Percentiles rank a stretch among this genome's conserved stretches.
These are phyloP conservation scores for Theocolax elegans DNA, from an alignment of 1,140 invertebrate genomes.

Conservation along the genomic window DNA sequence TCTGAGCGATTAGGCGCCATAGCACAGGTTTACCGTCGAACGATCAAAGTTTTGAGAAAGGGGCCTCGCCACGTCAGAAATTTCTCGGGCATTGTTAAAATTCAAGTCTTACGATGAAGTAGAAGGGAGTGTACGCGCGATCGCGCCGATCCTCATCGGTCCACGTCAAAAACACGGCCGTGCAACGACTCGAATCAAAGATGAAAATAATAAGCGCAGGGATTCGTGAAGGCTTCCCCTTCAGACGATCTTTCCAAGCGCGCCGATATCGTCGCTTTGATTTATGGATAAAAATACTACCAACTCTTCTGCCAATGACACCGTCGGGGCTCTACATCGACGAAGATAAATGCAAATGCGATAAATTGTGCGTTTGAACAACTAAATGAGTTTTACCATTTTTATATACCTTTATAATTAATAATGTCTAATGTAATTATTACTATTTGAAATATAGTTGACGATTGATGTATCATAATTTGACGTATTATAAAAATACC, in stretches of 20 bases:
- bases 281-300: slow-evolving; percentile 49
- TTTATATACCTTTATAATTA: too few relatives aligned
- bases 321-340: neutral
- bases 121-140: neutral
- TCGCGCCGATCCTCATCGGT: slow-evolving; percentile 48
- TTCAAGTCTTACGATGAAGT: neutral
- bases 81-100: slow-evolving; percentile 14
- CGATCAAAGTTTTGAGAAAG: slow-evolving; percentile 25
- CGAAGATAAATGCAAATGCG: slow-evolving; percentile 35
- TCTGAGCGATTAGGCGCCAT: neutral
- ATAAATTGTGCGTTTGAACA: slow-evolving; percentile 31
- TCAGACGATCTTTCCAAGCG: slow-evolving; percentile 41
- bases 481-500: too few relatives aligned
- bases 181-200: slow-evolving; percentile 55
- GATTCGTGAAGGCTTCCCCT: slow-evolving; percentile 43
- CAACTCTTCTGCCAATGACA: slow-evolving; percentile 49
- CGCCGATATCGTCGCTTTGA: slow-evolving; percentile 43
- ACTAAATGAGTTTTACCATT: too few relatives aligned
- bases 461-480: too few relatives aligned
- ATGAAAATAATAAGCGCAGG: slow-evolving; percentile 54
- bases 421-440: too few relatives aligned
- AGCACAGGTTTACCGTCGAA: slow-evolving; percentile 6
- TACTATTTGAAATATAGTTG: too few relatives aligned
- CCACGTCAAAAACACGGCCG: slow-evolving; percentile 55
- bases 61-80: neutral